These are phyloP conservation scores for Ephestia elutella DNA, from an alignment of 1,140 invertebrate species.

Conservation along the genomic window DNA sequence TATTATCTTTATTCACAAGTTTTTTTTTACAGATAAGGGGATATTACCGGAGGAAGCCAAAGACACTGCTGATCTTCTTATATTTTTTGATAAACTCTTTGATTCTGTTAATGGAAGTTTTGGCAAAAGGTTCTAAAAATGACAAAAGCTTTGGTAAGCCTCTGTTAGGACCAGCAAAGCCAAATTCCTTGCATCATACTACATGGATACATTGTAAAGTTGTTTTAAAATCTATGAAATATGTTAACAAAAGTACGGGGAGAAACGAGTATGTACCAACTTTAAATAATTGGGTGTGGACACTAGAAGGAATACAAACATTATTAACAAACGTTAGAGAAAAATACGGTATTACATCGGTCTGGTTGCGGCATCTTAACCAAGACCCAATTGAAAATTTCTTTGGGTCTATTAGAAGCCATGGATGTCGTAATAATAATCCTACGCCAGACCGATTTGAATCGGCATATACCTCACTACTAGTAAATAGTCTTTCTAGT, in stretches of 20 bases:
- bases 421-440: constrained; percentile 16
- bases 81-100: constrained; percentile 30
- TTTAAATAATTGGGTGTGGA: constrained; percentile 37
- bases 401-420: constrained; percentile 22
- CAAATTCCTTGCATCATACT: constrained; percentile 29
- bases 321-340: constrained; percentile 10
- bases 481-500: constrained; percentile 20
- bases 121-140: constrained; percentile 16
- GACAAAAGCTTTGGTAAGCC: constrained; percentile 20
- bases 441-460: constrained; percentile 22
- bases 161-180: constrained; percentile 29
- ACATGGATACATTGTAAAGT: constrained; percentile 28
- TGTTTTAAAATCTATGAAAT: constrained; percentile 22
- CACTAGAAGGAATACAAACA: constrained; percentile 34
- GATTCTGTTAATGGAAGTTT: constrained; percentile 26
- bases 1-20: no score
- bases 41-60: constrained; percentile 22
- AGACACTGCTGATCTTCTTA: constrained; percentile 26
- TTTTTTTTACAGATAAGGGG: constrained; percentile 26
- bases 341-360: constrained; percentile 16
- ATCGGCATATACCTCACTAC: constrained; percentile 16
- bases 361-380: constrained; percentile 28
- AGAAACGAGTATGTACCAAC: constrained; percentile 22
- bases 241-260: constrained; percentile 6
- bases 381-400: constrained; percentile 27